Conservation (phyloP, 2,113 vertebrate species). For the Aptenodytes patagonicus region DNA sequence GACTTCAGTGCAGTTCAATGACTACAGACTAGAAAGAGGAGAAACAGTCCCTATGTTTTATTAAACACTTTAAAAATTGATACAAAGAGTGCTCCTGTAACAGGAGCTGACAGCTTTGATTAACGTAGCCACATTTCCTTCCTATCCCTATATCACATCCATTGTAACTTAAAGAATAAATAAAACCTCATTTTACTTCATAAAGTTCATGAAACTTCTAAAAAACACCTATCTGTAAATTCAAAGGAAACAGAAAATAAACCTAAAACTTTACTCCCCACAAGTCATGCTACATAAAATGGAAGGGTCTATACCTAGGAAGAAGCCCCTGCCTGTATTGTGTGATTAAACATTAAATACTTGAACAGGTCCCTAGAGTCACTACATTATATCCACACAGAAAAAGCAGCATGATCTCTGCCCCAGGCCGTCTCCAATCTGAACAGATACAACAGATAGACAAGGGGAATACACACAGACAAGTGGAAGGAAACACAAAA, state of each 20-base stretch:
- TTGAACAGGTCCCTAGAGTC: neutral
- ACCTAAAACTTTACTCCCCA: neutral
- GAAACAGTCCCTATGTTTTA: conserved; percentile 10
- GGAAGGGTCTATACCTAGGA: neutral
- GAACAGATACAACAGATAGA: neutral
- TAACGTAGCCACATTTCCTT: neutral
- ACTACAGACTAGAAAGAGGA: neutral
- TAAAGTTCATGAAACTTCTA: neutral
- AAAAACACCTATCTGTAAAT: neutral
- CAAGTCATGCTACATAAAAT: neutral
- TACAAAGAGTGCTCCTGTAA: conserved; percentile 20
- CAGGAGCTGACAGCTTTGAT: conserved; percentile 9
- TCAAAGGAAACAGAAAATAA: neutral
- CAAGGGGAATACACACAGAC: accelerated
- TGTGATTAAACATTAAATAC: neutral
- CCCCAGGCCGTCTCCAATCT: neutral
- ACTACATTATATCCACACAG: neutral
- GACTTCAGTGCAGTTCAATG: neutral
- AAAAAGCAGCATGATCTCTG: neutral
- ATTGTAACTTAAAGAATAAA: neutral
- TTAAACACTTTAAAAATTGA: conserved; percentile 57
- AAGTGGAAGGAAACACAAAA: neutral
- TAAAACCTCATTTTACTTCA: neutral
- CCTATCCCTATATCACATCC: neutral
- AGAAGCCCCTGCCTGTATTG: neutral